A percentile compares a stretch with the other conserved stretches of the same genome.
Evolutionary conservation across 2,888 invertebrate species (phyloP).

Genomic region (Chaetogeoica ovagalla): DNA sequence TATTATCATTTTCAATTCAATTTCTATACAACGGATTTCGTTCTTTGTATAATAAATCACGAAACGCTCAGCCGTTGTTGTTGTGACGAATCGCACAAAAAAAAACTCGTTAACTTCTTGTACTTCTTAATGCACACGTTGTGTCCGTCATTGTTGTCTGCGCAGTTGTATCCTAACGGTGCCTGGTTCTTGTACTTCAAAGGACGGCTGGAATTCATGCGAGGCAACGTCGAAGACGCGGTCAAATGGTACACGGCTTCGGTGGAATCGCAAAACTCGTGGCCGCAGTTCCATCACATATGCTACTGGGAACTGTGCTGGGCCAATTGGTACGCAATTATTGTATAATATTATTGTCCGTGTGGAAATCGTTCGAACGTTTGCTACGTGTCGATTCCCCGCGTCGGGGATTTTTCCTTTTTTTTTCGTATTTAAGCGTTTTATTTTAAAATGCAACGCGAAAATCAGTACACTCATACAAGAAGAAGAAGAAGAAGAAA

Average conservation of each 20-base stretch:
- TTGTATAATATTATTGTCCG: no score
- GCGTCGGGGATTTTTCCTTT: no score
- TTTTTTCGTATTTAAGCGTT: no score
- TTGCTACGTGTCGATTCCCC: no score
- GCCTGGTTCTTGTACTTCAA: slow-evolving; percentile 91
- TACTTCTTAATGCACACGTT: not conserved
- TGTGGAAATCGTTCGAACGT: no score
- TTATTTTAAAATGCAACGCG: no score
- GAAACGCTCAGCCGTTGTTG: not conserved
- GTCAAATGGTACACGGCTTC: slow-evolving; percentile 78
- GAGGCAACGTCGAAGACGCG: slow-evolving; percentile 73
- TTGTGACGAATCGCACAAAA: not conserved
- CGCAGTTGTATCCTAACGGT: slow-evolving; percentile 74
- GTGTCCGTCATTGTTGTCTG: slow-evolving; percentile 37
- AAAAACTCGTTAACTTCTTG: not conserved
- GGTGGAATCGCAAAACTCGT: slow-evolving; percentile 78
- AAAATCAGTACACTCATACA: no score
- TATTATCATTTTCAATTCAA: no score
- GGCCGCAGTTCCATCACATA: slow-evolving; percentile 90
- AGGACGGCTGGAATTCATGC: slow-evolving; percentile 80
- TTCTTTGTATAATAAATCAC: no score
- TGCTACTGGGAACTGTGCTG: slow-evolving; percentile 95
- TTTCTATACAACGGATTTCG: no score
- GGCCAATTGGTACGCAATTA: slow-evolving; percentile 69
- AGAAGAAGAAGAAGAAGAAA: no score